Conservation (phyloP, 2,797 vertebrate species). For the Chanos chanos region DNA sequence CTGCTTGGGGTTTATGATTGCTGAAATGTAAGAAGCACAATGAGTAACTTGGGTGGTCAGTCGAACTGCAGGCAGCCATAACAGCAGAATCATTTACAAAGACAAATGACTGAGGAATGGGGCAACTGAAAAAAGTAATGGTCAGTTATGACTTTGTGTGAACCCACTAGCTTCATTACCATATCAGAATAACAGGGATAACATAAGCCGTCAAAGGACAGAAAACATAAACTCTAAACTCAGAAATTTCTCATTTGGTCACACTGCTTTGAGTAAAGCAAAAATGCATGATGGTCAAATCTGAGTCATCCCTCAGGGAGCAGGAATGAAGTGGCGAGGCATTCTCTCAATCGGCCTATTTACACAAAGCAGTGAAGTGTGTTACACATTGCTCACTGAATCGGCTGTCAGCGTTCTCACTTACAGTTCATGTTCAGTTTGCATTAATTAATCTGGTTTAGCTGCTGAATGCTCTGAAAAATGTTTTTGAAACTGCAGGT, state of each 20-base stretch:
- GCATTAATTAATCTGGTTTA: no score
- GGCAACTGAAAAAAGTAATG: no score
- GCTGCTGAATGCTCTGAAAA: neutral
- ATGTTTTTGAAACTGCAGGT: neutral
- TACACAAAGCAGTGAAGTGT: slow-evolving; percentile 42
- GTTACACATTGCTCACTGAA: slow-evolving; percentile 15
- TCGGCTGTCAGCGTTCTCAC: slow-evolving; percentile 35
- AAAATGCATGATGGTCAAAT: neutral
- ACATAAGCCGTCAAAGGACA: no score
- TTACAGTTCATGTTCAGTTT: slow-evolving; percentile 19
- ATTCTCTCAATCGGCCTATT: slow-evolving; percentile 15
- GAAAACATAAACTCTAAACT: no score
- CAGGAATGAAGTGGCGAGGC: slow-evolving; percentile 36
- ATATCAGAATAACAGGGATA: no score
- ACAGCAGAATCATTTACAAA: slow-evolving; percentile 5
- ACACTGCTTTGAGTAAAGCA: no score
- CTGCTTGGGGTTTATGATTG: slow-evolving; percentile 94
- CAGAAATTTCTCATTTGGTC: no score
- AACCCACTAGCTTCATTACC: no score
- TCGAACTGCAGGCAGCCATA: no score
- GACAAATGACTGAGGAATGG: neutral
- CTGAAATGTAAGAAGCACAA: slow-evolving; percentile 67
- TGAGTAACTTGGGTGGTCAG: no score
- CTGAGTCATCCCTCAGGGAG: slow-evolving; percentile 8
- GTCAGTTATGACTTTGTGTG: no score